Evolutionary conservation across 1,140 invertebrate genomes (phyloP).

Genomic region (Daktulosphaira vitifoliae): DNA sequence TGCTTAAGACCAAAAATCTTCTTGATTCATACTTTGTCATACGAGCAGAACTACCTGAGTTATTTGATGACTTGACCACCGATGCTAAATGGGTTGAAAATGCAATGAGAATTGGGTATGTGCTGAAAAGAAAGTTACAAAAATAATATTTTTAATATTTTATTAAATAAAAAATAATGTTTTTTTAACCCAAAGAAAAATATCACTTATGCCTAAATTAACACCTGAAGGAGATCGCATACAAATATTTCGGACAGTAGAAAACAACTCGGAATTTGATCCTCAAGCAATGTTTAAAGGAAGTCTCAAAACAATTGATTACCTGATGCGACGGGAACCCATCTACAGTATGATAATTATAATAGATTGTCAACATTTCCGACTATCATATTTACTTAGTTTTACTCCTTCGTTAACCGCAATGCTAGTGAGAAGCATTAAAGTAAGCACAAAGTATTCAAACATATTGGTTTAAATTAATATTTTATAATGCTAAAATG

Average conservation of each 20-base stretch:
- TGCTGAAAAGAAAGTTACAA: neutral
- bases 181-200: slow-evolving; percentile 3
- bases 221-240: slow-evolving; percentile 18
- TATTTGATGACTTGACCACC: slow-evolving; percentile 9
- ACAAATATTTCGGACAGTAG: slow-evolving; percentile 1
- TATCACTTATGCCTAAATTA: slow-evolving; percentile 9
- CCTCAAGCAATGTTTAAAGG: slow-evolving; percentile 14
- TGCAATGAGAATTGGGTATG: slow-evolving; percentile 12
- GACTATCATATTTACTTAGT: slow-evolving; percentile 9
- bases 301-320: slow-evolving; percentile 9
- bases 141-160: too few relatives aligned
- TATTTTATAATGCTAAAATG: too few relatives aligned
- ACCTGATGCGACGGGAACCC: slow-evolving; percentile 14
- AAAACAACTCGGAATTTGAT: slow-evolving; percentile 5
- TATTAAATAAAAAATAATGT: too few relatives aligned
- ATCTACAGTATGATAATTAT: slow-evolving; percentile 3
- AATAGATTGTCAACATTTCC: slow-evolving; percentile 17
- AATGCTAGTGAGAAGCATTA: slow-evolving; percentile 12
- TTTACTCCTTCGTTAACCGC: slow-evolving; percentile 17
- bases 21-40: slow-evolving; percentile 7
- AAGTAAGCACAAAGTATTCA: too few relatives aligned
- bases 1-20: slow-evolving; percentile 17
- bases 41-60: slow-evolving; percentile 2
- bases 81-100: slow-evolving; percentile 6
- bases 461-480: too few relatives aligned